Base-by-base conservation (phyloP, 1,140 invertebrate genomes). In the Bombus consobrinus region DNA sequence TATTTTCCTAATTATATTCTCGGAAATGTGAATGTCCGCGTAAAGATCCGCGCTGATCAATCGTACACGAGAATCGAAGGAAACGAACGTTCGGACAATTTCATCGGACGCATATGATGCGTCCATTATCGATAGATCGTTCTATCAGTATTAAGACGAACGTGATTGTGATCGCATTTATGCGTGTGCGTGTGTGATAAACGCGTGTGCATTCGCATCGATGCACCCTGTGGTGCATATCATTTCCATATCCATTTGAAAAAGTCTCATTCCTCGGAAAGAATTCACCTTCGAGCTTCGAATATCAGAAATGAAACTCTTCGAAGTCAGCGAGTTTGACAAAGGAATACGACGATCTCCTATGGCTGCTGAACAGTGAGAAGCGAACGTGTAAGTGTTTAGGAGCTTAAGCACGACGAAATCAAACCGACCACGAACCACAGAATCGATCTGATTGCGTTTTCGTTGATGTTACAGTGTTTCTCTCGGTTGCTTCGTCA, bases 171-270 rank as follows among this genome's bases (percentile, higher is more conserved):
- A 71, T 28, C 43, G 39, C 15, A 28, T 28, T 32, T 39, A 9
- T 82, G 57, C 5, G 75, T 25, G 53, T 34, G 37, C 34, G 25
- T 53, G 71, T 28, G 32, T 32, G 34, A 18, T n/a, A 28, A 15
- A 64, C 41, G 18, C 57, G 22, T 10, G 57, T 59, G 66, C n/a
- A 25, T 72, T 43, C n/a, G 43, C 13, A 28, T 43, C 78, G 41
- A 47, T 34, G 41, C 62, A 79, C 62, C 64, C 8, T 59, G 12
- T 32, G 66, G 57, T 59, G 83, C 77, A 39, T 43, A 78, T 78
- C 75, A 78, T 74, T 81, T 15, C 34, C 83, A 74, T 75, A 68
- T 85, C 64, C 88, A 64, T 37, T 34, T 53, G 18, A 53, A 32
- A 28, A 83, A 68, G 39, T 69, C 43, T 47, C 57, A 28, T 82